These are phyloP conservation scores for Syngnathus scovelli DNA, from an alignment of 2,113 vertebrate genomes.

Conservation along the genomic window DNA sequence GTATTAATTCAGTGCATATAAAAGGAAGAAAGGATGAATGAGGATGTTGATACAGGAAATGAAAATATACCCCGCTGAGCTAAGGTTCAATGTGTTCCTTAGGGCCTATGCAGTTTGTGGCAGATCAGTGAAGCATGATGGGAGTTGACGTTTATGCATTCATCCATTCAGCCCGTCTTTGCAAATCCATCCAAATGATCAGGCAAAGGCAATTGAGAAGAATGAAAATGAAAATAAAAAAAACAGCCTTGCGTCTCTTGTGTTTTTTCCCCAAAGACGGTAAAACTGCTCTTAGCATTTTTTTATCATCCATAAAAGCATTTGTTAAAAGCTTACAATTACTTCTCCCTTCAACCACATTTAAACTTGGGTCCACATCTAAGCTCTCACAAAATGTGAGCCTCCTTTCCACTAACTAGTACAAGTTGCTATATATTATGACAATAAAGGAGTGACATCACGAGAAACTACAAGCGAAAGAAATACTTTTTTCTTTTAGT, in stretches of 20 bases:
- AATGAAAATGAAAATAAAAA: too few relatives aligned
- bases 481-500: too few relatives aligned
- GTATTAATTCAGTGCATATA: slow-evolving; percentile 63
- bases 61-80: slow-evolving; percentile 67
- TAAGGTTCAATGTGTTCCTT: slow-evolving; percentile 62
- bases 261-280: too few relatives aligned
- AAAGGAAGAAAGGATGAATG: slow-evolving; percentile 52
- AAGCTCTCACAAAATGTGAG: too few relatives aligned
- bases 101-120: slow-evolving; percentile 67
- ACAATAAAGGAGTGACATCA: neutral
- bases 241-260: too few relatives aligned
- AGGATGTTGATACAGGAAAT: slow-evolving; percentile 72
- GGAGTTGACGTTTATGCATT: slow-evolving; percentile 62
- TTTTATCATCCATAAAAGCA: too few relatives aligned
- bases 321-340: too few relatives aligned
- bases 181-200: too few relatives aligned
- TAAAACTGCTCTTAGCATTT: too few relatives aligned
- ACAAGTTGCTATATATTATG: neutral
- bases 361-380: too few relatives aligned
- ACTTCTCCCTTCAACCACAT: too few relatives aligned
- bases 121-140: slow-evolving; percentile 60
- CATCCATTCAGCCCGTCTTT: slow-evolving; percentile 7
- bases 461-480: neutral
- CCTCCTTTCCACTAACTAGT: neutral
- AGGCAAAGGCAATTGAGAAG: too few relatives aligned